Percentiles rank a stretch among this genome's conserved stretches.
These are phyloP conservation scores for Drosophila kambysellisi DNA, from an alignment of 2,888 invertebrate genomes.

Conservation along the genomic window DNA sequence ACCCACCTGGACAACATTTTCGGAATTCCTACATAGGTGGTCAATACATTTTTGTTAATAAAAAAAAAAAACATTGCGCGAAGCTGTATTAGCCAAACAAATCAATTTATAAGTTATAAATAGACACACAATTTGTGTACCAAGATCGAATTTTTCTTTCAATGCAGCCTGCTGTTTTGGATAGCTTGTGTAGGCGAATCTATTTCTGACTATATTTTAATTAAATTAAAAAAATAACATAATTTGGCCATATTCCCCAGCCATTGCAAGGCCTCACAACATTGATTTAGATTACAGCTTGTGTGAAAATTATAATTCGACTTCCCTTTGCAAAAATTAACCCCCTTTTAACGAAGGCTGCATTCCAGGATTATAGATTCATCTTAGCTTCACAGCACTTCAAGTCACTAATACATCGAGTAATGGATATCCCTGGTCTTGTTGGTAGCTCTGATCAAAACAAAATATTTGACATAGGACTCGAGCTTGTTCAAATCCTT, in stretches of 20 bases:
- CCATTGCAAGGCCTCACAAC: background rate
- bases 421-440: background rate
- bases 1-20: background rate
- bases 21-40: background rate
- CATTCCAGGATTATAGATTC: background rate
- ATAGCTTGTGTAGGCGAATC: background rate
- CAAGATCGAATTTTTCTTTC: background rate
- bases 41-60: background rate
- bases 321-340: background rate
- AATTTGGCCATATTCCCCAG: background rate
- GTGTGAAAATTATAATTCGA: background rate
- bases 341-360: background rate
- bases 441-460: background rate
- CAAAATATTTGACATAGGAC: background rate
- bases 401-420: background rate
- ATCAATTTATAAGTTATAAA: background rate
- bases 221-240: background rate
- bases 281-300: background rate
- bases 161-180: background rate
- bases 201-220: background rate
- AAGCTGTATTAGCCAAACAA: background rate
- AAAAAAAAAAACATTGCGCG: background rate
- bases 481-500: background rate
- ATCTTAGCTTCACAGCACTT: background rate
- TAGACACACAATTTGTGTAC: background rate